Evolutionary conservation across 2,797 vertebrate genomes (phyloP).

Genomic region (Eupleurogrammus muticus): DNA sequence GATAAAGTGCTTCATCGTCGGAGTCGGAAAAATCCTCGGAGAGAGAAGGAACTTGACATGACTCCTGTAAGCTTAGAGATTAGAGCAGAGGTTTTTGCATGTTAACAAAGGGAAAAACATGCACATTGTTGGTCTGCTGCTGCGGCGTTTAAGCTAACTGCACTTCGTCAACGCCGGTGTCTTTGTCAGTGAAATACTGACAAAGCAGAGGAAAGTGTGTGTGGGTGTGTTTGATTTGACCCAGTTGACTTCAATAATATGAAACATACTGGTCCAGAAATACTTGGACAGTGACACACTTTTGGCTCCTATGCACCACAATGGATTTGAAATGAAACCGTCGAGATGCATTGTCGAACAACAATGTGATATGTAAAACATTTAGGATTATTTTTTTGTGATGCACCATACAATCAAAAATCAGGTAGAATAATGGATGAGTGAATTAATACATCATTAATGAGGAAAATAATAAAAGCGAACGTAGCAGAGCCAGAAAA

Average conservation of each 20-base stretch:
- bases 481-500: too few species aligned
- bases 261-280: neutral
- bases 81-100: slow-evolving; percentile 5
- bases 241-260: slow-evolving; percentile 20
- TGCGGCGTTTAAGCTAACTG: slow-evolving; percentile 24
- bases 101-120: neutral
- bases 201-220: neutral
- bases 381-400: too few species aligned
- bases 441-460: too few species aligned
- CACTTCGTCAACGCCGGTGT: slow-evolving; percentile 9
- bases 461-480: too few species aligned
- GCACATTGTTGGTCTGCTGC: neutral
- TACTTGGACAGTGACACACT: too few species aligned
- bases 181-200: slow-evolving; percentile 1
- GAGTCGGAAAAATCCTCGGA: slow-evolving; percentile 1
- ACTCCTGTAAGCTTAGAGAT: slow-evolving; percentile 30
- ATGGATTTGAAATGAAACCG: too few species aligned
- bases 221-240: slow-evolving; percentile 16
- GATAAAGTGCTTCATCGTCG: neutral
- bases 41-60: slow-evolving; percentile 5
- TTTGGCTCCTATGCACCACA: too few species aligned
- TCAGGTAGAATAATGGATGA: too few species aligned
- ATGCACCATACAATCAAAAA: too few species aligned
- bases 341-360: too few species aligned
- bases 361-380: too few species aligned